These are phyloP conservation scores for Podarcis muralis DNA, from an alignment of 2,113 vertebrate genomes.

Conservation along the genomic window DNA sequence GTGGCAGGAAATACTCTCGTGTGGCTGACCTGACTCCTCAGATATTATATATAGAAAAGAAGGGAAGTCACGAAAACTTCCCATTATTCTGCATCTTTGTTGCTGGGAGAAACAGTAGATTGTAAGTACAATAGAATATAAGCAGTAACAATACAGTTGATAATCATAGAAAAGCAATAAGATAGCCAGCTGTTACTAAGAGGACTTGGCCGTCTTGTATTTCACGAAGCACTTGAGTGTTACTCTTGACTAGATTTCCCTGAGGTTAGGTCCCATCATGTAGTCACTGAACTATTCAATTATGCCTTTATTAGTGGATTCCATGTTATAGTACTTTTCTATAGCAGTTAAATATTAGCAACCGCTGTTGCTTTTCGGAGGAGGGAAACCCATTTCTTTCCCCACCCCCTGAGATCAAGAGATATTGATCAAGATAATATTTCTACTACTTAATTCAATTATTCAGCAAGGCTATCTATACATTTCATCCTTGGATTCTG, in stretches of 20 bases:
- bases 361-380: neutral
- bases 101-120: neutral
- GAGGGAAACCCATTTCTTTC: neutral
- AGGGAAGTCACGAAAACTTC: conserved; percentile 27
- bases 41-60: conserved; percentile 42
- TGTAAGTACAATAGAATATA: neutral
- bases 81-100: conserved; percentile 36
- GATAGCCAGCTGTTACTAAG: neutral
- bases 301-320: neutral
- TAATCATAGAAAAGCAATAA: neutral
- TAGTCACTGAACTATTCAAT: neutral
- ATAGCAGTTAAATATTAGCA: neutral
- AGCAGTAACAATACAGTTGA: neutral
- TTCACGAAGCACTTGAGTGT: neutral
- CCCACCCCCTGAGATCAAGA: neutral
- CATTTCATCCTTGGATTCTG: conserved; percentile 22
- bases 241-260: conserved; percentile 12
- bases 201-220: neutral
- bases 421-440: neutral
- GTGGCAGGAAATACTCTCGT: conserved; percentile 51
- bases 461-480: neutral
- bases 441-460: neutral
- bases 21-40: conserved; percentile 40
- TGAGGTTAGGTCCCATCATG: neutral
- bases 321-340: conserved; percentile 21